Evolutionary conservation across 2,797 vertebrate genomes (phyloP), one percentile per base, ranked within the genome.

Genomic region (Sebastes steindachneri): DNA sequence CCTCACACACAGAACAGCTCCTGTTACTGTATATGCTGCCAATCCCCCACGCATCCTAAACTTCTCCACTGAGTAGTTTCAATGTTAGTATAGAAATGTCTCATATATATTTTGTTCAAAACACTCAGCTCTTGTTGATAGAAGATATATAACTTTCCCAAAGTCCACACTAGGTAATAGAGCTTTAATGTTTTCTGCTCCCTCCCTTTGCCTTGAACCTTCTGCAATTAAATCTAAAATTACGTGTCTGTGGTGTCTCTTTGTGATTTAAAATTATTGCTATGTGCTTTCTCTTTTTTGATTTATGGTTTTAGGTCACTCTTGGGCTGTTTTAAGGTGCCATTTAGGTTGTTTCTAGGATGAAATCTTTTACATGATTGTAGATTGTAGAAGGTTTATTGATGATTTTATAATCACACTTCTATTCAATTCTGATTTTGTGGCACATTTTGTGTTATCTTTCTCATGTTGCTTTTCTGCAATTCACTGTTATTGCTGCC

Each of bases 1-100:
- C 35, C 54, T 68, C 53, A 75, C 57, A 82, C 55, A 77, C 60
- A 79, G 60, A 85, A 33, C 68, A 55, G 66, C 73, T 80, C 12
- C 69, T 85, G 58, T 75, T 71, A 76, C 70, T 72, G 73, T 15
- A 64, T 26, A 11, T 28, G 37, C 14, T 74, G 41, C 5, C 17
- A 59, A 64, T 11, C 12, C 14, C 8, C 5, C 15, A 54, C 12
- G 14, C 23, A 7, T 28, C 15, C 1, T 28, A 29, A 12, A 71
- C 7, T 8, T 53, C 53, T 60, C 19, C 21, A 60, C 60, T 14
- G 8, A 23, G n/a, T 23, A 28, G 31, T 55, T 55, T 70, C 17
- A 37, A 33, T 41, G 12, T 33, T 33, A 19, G 5, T 21, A 25
- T 26, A 25, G 4, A 29, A 35, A 33, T 37, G 5, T 41, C 14